Conservation (phyloP, 1,140 invertebrate genomes). For the Aphaenogaster floridana region DNA sequence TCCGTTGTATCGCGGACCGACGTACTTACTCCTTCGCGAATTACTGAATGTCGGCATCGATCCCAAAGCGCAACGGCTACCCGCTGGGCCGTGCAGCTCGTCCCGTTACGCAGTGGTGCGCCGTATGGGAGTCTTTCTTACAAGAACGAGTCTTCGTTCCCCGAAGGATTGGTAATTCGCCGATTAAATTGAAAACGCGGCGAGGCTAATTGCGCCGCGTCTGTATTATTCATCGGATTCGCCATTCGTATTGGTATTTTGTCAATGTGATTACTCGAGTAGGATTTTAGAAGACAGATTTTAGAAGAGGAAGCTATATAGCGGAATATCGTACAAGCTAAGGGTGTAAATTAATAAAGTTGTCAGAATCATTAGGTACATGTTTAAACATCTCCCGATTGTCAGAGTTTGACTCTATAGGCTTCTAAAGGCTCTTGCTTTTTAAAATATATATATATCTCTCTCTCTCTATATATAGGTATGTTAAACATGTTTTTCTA, state of each 20-base stretch:
- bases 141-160: slow-evolving; percentile 76
- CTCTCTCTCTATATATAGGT: neutral
- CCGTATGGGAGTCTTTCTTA: slow-evolving; percentile 76
- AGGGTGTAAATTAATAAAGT: slow-evolving; percentile 12
- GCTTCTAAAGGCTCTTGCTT: neutral
- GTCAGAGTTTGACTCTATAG: neutral
- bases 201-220: slow-evolving; percentile 83
- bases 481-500: slow-evolving; percentile 27
- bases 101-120: slow-evolving; percentile 60
- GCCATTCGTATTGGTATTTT: slow-evolving; percentile 31
- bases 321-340: neutral
- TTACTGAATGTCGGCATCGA: slow-evolving; percentile 27
- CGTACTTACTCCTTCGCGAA: slow-evolving; percentile 10
- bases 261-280: neutral
- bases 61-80: slow-evolving; percentile 65
- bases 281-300: neutral
- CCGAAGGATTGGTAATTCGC: slow-evolving; percentile 86
- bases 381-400: neutral
- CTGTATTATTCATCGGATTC: slow-evolving; percentile 85
- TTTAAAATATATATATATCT: neutral
- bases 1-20: slow-evolving; percentile 7
- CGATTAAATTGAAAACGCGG: slow-evolving; percentile 86
- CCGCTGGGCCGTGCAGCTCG: slow-evolving; percentile 74
- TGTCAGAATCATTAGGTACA: neutral
- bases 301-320: neutral